These are phyloP conservation scores for Cantharis lateralis DNA, from an alignment of 2,888 invertebrate genomes.

Conservation along the genomic window DNA sequence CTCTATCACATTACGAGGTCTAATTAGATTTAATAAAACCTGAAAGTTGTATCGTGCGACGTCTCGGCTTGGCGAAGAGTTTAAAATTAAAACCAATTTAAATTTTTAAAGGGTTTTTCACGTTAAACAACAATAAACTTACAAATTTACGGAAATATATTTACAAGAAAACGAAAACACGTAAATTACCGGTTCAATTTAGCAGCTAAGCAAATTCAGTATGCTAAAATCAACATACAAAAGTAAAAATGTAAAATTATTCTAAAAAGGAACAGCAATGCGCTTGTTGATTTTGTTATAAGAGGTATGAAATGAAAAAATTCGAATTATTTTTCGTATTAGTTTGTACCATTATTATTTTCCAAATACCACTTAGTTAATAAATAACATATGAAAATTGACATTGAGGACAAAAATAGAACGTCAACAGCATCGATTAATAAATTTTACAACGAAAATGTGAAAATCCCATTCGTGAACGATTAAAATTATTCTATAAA, in stretches of 20 bases:
- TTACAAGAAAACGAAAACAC: neutral
- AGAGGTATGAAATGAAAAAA: neutral
- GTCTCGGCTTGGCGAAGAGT: neutral
- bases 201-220: neutral
- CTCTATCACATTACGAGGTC: conserved; percentile 12
- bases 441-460: neutral
- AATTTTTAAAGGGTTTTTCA: neutral
- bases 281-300: neutral
- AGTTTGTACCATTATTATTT: neutral
- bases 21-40: conserved; percentile 15
- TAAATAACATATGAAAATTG: neutral
- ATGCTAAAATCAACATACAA: neutral
- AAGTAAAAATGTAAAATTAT: neutral
- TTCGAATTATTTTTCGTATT: neutral
- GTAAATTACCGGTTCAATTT: neutral
- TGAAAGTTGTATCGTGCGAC: neutral
- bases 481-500: neutral
- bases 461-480: neutral
- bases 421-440: neutral
- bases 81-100: neutral
- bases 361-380: too few relatives aligned
- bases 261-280: neutral
- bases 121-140: neutral
- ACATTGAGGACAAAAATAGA: neutral
- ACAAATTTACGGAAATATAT: neutral